Conservation (phyloP, 1,140 invertebrate species). For the Drosophila lacertosa region DNA sequence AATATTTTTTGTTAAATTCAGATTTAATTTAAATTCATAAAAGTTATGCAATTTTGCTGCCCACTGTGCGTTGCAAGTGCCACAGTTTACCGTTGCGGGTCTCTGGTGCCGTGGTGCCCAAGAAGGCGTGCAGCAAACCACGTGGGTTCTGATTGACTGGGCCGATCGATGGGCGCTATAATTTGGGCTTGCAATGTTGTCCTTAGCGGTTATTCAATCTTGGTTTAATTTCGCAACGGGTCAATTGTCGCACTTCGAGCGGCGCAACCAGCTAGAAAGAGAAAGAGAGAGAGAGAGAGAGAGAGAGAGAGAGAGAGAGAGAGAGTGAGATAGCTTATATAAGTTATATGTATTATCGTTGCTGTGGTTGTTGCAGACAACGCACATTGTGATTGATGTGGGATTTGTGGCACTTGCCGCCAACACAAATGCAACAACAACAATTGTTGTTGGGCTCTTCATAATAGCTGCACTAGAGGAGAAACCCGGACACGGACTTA, state of each 20-base stretch:
- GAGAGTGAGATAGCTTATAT: not conserved
- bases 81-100: conserved; percentile 17
- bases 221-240: conserved; percentile 54
- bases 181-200: conserved; percentile 52
- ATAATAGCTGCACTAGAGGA: not conserved
- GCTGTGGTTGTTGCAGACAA: conserved; percentile 35
- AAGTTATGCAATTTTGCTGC: not conserved
- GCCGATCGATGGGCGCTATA: conserved; percentile 54
- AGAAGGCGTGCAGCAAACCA: conserved; percentile 4
- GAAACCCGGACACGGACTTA: not conserved
- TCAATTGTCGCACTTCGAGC: conserved; percentile 38
- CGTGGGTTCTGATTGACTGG: conserved; percentile 29
- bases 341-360: conserved; percentile 38
- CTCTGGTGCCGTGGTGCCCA: no score
- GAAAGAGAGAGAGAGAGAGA: not conserved
- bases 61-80: conserved; percentile 24
- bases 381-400: conserved; percentile 73
- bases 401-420: conserved; percentile 73
- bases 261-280: not conserved
- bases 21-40: not conserved
- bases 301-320: not conserved
- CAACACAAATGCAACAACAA: not conserved
- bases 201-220: conserved; percentile 69
- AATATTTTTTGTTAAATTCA: no score
- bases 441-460: conserved; percentile 8